Percentiles rank a stretch among this genome's conserved stretches.
phyloP scores from a whole-genome alignment of 2,888 invertebrate genomes.

The Operophtera brumata region DNA sequence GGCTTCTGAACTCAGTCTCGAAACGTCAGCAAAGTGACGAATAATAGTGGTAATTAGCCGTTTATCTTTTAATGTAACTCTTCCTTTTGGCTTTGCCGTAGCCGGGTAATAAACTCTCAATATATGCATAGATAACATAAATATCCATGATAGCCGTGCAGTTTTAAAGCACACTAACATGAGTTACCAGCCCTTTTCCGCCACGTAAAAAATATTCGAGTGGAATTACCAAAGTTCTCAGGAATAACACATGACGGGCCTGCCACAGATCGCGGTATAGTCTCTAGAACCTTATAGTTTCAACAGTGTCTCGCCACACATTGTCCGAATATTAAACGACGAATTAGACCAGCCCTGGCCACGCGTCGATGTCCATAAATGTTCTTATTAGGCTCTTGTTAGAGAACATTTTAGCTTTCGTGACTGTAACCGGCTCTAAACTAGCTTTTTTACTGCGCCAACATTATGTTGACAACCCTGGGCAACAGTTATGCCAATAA shows the following conservation, averaged over 20 bases:
- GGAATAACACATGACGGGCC: constrained; percentile 45
- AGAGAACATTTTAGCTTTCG: constrained; percentile 49
- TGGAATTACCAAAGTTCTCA: constrained; percentile 62
- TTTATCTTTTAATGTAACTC: no score
- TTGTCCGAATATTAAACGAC: constrained; percentile 71
- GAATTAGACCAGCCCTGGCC: constrained; percentile 58
- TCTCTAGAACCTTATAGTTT: constrained; percentile 22
- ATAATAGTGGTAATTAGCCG: no score
- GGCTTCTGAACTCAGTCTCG: no score
- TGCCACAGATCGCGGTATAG: constrained; percentile 57
- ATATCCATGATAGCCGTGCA: no score
- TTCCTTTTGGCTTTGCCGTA: no score
- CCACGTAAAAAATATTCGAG: constrained; percentile 58
- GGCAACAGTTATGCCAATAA: constrained; percentile 30
- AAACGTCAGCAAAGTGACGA: no score
- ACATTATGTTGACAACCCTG: constrained; percentile 25
- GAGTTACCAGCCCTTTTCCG: constrained; percentile 41
- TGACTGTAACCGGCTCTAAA: constrained; percentile 38
- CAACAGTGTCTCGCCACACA: constrained; percentile 44
- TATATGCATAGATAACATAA: no score
- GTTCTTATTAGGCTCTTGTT: constrained; percentile 59
- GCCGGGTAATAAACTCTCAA: no score
- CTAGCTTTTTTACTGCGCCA: constrained; percentile 26
- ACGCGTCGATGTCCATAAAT: constrained; percentile 62
- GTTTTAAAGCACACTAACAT: no score